Evolutionary conservation across 2,888 invertebrate species (phyloP).

Genomic region (Andrena praecox): DNA sequence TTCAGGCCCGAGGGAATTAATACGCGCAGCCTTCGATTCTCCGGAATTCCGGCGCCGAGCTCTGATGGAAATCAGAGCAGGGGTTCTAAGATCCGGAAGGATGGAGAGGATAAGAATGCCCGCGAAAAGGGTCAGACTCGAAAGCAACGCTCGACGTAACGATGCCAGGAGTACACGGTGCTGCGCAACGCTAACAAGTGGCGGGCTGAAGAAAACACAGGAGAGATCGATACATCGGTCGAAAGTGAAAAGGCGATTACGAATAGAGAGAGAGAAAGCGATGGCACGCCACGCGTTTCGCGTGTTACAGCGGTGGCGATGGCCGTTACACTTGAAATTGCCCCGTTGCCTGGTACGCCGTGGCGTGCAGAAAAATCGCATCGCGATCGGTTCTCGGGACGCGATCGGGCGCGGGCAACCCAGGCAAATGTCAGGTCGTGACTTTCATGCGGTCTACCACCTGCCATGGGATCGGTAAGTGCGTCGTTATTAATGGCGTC

Average conservation of each 20-base stretch:
- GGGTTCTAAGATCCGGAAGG: neutral
- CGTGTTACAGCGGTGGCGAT: slow-evolving; percentile 58
- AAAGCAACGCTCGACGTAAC: slow-evolving; percentile 22
- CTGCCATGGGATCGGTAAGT: slow-evolving; percentile 82
- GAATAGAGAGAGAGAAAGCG: slow-evolving; percentile 60
- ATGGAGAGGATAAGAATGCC: neutral
- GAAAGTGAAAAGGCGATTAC: slow-evolving; percentile 71
- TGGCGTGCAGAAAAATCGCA: slow-evolving; percentile 74
- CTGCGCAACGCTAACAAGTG: slow-evolving; percentile 1
- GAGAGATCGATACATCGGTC: slow-evolving; percentile 53
- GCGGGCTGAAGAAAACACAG: slow-evolving; percentile 47
- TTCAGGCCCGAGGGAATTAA: too few relatives aligned
- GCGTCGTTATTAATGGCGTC: slow-evolving; percentile 82
- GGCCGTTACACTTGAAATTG: slow-evolving; percentile 76
- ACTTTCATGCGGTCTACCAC: slow-evolving; percentile 83
- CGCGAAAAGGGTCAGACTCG: slow-evolving; percentile 25
- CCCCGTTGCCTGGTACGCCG: slow-evolving; percentile 49
- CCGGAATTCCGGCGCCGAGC: too few relatives aligned
- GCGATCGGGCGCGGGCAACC: slow-evolving; percentile 76
- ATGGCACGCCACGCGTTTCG: slow-evolving; percentile 59
- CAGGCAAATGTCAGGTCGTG: slow-evolving; percentile 84
- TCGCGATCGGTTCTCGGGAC: slow-evolving; percentile 78
- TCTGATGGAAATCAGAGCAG: too few relatives aligned
- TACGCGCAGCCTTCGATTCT: too few relatives aligned
- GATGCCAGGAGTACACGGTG: neutral